Base-by-base conservation (phyloP, 30 jellyfish, hydroid and myxozoan species). In the Pelagia noctiluca region DNA sequence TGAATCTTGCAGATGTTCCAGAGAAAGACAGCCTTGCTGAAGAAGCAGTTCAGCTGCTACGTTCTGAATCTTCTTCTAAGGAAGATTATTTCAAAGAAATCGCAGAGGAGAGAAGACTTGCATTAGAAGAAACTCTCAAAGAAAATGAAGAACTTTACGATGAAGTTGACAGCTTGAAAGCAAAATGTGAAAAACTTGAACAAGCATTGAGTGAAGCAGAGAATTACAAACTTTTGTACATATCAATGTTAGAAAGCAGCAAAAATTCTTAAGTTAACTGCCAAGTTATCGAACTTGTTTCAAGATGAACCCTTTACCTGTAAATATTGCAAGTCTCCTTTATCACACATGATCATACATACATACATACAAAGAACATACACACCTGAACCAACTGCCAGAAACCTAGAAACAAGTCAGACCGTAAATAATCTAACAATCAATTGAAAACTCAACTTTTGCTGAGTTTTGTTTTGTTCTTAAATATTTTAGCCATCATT, bases 61-160 rank as follows among this genome's bases (percentile, higher is more conserved):
- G 91, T 11, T 79, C 95, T 28, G 91, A 92, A 28, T 95, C 94
- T 11, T 84, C 94, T 11, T 84, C 91, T 0, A 76, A 74, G 37
- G 94, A 82, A 21, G 88, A 84, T 24, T 91, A 85, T 60, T 84
- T 83, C 91, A 80, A 85, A 75, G 87, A 57, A 16, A 80, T 92
- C 33, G 96, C 98, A 1, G 98, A 92, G 75, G 89, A 92, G 61
- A 50, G 98, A 36, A 78, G 98, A 76, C 1, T 54, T 16, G 98
- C 98, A 5, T 82, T 92, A 75, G 98, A 92, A 82, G 98, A 92
- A 74, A 57, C 96, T 7, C 85, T 92, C 66, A 34, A 42, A 21
- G 98, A 92, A 54, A 92, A 92, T 47, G 98, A 92, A 53, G 90
- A 92, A 60, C 89, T 92, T 23, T 85, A 85, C 71, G 91, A 65